Base-by-base conservation (phyloP, 2,888 invertebrate genomes). In the Julus scanicus region DNA sequence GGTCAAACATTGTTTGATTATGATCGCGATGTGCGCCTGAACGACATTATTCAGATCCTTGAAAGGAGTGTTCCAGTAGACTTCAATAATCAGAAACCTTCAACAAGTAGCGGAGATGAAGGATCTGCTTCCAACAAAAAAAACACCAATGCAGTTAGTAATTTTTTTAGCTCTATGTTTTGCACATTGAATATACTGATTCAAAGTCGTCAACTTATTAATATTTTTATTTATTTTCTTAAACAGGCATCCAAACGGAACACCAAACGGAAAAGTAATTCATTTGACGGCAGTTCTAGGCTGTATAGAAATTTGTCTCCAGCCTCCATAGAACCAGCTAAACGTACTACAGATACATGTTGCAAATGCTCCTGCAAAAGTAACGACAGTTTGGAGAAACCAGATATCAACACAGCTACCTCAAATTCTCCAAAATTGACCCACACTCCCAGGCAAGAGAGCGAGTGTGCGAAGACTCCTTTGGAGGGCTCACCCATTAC, bases 1-100 rank as follows among this genome's bases (percentile, higher is more conserved):
- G 95, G 94, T 0, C 95, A 95, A 90, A 94, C 94, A 88, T 92
- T 97, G 89, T 95, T 95, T 91, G 96, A 96, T 91, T 97, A 97
- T 91, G 94, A n/a, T n/a, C n/a, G n/a, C n/a, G n/a, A 94, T 90
- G 94, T 96, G 17, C 95, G 95, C 89, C 92, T 95, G 15, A 96
- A 96, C 92, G 95, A 96, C 92, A 95, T 96, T 29, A 94, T 96
- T 86, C 86, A 86, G 15, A 5, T 86, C n/a, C 11, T 84, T 6
- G 2, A 40, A 39, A 84, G 48, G 40, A 6, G 4, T 20, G 11
- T 29, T 29, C 84, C 84, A 84, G 6, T 8, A 13, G 40, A 13
- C 2, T 4, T 20, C 1, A 15, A 88, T 17, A 37, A 20, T 20
- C 2, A 53, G 86, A 88, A 86, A 39, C 1, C 53, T 40, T 37